Conservation (phyloP, 2,888 invertebrate species). For the Metellina segmentata region DNA sequence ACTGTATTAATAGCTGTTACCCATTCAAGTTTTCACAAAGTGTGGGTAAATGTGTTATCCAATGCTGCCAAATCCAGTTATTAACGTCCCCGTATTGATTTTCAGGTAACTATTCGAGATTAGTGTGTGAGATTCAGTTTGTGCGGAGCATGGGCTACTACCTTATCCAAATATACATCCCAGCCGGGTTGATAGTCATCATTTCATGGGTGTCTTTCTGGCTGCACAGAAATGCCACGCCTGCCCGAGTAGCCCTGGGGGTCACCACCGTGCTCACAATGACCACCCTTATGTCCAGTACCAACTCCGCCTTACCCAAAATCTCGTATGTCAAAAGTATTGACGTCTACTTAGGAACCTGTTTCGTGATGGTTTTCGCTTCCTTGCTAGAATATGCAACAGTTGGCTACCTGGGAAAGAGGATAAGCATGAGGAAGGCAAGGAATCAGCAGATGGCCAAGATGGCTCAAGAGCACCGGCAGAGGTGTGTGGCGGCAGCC, state of each 20-base stretch:
- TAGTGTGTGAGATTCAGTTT: conserved; percentile 98
- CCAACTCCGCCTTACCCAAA: conserved; percentile 81
- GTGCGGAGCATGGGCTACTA: conserved; percentile 99
- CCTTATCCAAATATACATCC: conserved; percentile 98
- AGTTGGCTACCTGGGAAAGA: conserved; percentile 78
- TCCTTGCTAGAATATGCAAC: conserved; percentile 81
- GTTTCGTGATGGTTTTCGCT: conserved; percentile 82
- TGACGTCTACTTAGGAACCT: conserved; percentile 82
- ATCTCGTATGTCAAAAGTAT: conserved; percentile 81
- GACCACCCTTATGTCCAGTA: conserved; percentile 83
- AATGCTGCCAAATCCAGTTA: too few relatives aligned
- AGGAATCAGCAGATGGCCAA: conserved; percentile 78
- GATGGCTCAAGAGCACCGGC: conserved; percentile 78
- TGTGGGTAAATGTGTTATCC: too few relatives aligned
- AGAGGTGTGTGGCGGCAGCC: conserved; percentile 77
- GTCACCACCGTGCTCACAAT: conserved; percentile 93
- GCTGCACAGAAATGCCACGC: conserved; percentile 96
- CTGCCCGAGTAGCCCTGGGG: conserved; percentile 94
- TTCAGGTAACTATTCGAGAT: conserved; percentile 94
- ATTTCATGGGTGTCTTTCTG: conserved; percentile 97
- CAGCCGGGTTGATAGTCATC: conserved; percentile 97
- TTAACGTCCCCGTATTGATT: not conserved
- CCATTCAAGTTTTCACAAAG: too few relatives aligned
- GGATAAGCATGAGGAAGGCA: conserved; percentile 78
- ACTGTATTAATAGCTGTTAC: too few relatives aligned